Evolutionary conservation across 2,888 invertebrate genomes (phyloP), one percentile per base, ranked within the genome.

Genomic region (Deladenus siricidicola): DNA sequence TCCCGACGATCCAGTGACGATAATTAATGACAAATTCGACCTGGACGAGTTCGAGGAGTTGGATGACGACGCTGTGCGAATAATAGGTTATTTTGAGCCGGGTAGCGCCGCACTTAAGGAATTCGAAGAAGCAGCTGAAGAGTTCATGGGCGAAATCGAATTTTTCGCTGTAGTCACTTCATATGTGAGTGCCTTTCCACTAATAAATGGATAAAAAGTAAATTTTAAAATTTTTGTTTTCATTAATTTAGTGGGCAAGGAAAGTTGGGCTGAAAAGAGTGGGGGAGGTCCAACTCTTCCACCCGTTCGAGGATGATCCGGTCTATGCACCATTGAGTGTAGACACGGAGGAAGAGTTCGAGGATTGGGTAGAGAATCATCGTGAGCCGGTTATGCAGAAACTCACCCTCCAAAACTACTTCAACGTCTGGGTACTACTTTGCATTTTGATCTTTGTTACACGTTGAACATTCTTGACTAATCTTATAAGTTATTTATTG

Each of bases 141-240:
- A 78, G 43, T 78, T 79, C 64, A 78, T 78, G 78, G 78, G 78
- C 55, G 78, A 79, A 55, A 73, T 78, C 56, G 78, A 78, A 50
- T 78, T 78, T 64, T 78, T 74, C 61, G 78, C 78, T 34, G 79
- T 78, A 48, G 78, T 79, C 42, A 74, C 74, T 24, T 73, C 74
- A 19, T 71, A 75, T 62, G 74, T 74, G 28, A 50, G 52, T 24
- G 19, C 30, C 21, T 24, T 29, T 8, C 45, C 3, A 8, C n/a
- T n/a, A n/a, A n/a, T n/a, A n/a, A n/a, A n/a, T n/a, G n/a, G n/a
- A n/a, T n/a, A n/a, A n/a, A n/a, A n/a, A n/a, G n/a, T n/a, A n/a
- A 45, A 4, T 54, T 54, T 43, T 54, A 42, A 4, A 47, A 30
- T 42, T 39, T 45, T 53, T 43, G 14, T 28, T 47, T 42, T 19